These are phyloP conservation scores for Apamea monoglypha DNA, from an alignment of 2,888 invertebrate genomes.

Conservation along the genomic window DNA sequence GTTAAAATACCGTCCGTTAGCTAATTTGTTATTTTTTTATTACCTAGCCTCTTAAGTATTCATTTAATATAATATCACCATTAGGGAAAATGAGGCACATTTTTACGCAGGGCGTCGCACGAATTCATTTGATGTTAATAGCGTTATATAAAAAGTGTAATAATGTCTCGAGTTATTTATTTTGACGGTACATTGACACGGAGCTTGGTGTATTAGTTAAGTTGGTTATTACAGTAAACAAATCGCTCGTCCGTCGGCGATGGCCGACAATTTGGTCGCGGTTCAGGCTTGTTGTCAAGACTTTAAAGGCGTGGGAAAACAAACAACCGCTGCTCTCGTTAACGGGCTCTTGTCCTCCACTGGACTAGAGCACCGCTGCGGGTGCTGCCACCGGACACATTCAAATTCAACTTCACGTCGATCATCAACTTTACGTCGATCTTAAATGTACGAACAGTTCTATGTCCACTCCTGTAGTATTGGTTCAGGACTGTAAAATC, in stretches of 20 bases:
- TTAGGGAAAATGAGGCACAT: slow-evolving; percentile 54
- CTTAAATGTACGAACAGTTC: not conserved
- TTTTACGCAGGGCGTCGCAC: slow-evolving; percentile 44
- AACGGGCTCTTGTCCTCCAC: slow-evolving; percentile 79
- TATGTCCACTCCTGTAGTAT: slow-evolving; percentile 66
- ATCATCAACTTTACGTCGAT: slow-evolving; percentile 48
- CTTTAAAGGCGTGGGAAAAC: slow-evolving; percentile 85
- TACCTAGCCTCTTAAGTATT: slow-evolving; percentile 44
- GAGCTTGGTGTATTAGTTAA: slow-evolving; percentile 17
- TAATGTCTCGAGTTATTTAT: slow-evolving; percentile 32
- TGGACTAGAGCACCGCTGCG: slow-evolving; percentile 68
- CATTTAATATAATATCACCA: slow-evolving; percentile 56
- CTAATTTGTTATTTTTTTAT: slow-evolving; percentile 52
- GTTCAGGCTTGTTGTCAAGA: slow-evolving; percentile 75
- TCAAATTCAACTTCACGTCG: slow-evolving; percentile 59
- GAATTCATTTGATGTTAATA: slow-evolving; percentile 46
- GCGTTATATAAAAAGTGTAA: slow-evolving; percentile 55
- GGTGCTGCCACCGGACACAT: slow-evolving; percentile 70
- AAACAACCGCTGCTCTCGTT: slow-evolving; percentile 84
- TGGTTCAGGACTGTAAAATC: slow-evolving; percentile 73
- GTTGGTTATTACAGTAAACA: slow-evolving; percentile 66
- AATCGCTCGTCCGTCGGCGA: slow-evolving; percentile 69
- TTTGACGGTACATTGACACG: slow-evolving; percentile 27
- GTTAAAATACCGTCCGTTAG: slow-evolving; percentile 35
- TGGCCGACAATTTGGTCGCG: slow-evolving; percentile 74